These are phyloP conservation scores for Drosophila kohkoa DNA, from an alignment of 1,140 invertebrate species.

Conservation along the genomic window DNA sequence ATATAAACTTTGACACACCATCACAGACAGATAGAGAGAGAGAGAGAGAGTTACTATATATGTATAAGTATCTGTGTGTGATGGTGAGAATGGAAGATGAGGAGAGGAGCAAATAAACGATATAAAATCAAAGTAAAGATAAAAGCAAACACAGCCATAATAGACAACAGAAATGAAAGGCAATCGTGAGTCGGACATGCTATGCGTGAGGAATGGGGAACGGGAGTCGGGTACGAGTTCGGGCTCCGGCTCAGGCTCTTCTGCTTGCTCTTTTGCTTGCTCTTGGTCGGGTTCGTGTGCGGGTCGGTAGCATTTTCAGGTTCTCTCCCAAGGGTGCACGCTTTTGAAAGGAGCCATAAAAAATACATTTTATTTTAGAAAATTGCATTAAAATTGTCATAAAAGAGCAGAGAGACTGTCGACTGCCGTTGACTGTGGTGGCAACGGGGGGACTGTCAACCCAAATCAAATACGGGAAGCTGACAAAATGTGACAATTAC, in stretches of 20 bases:
- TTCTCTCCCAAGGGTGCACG: conserved; percentile 48
- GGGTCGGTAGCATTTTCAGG: conserved; percentile 36
- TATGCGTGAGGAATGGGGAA: neutral
- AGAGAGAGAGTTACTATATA: conserved; percentile 3
- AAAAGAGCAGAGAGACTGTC: conserved; percentile 45
- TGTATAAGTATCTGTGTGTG: neutral
- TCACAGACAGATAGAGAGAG: conserved; percentile 26
- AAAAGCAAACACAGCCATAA: conserved; percentile 54
- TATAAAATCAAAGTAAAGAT: conserved; percentile 69
- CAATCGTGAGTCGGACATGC: conserved; percentile 42
- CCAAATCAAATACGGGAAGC: conserved; percentile 75
- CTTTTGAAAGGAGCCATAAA: conserved; percentile 58
- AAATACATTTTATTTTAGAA: conserved; percentile 80
- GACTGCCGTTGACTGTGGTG: neutral
- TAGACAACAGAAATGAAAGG: conserved; percentile 51
- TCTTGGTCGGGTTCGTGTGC: neutral
- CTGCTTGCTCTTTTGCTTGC: too few species aligned
- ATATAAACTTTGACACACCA: conserved; percentile 78
- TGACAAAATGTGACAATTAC: conserved; percentile 80
- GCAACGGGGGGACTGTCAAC: conserved; percentile 29
- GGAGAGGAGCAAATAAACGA: conserved; percentile 42
- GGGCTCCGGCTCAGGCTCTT: too few species aligned
- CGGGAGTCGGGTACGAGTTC: neutral
- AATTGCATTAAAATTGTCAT: conserved; percentile 81
- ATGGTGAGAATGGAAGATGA: neutral